Evolutionary conservation across 2,888 invertebrate species (phyloP), one percentile per base, ranked within the genome.

Genomic region (Lacanobia wlatinum): DNA sequence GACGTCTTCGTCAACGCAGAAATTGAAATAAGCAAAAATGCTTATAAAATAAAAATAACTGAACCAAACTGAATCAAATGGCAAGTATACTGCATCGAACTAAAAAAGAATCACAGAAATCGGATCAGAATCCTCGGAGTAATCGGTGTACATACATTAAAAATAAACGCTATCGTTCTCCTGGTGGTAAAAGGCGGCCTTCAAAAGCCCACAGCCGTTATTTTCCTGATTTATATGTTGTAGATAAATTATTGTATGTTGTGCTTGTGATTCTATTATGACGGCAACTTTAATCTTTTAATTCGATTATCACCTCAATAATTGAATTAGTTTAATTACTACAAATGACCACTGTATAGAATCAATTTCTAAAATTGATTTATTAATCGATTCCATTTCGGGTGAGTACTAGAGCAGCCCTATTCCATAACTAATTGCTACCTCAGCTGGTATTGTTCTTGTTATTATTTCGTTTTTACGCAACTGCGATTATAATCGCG

Each of bases 381-480:
- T 66, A 59, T 68, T 53, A 58, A 46, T 10, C 23, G 40, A 64
- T 69, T 73, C 58, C 52, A 73, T 68, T 74, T 70, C 38, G 18
- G 40, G 28, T 72, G 46, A n/a, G 59, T 28, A 68, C 28, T 38
- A 38, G 73, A 65, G 69, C 86, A 84, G 56, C 83, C 78, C 83
- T 86, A 79, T 12, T 48, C 81, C 77, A 75, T 80, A 70, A 85
- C 87, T 92, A 92, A 92, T 93, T 91, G 89, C 84, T 84, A 84
- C 81, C 83, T 83, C 77, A 68, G 68, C 82, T 77, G 80, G 85
- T 88, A 89, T 90, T 91, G 91, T 91, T 91, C 89, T 89, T 86
- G 80, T 89, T 88, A 85, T 87, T 85, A 86, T 86, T 85, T 80
- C 69, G 84, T 91, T 91, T 91, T 91, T 91, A 87, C 87, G 87